Evolutionary conservation across 2,797 vertebrate genomes (phyloP), one percentile per base, ranked within the genome.

Genomic region (Chiroxiphia lanceolata): DNA sequence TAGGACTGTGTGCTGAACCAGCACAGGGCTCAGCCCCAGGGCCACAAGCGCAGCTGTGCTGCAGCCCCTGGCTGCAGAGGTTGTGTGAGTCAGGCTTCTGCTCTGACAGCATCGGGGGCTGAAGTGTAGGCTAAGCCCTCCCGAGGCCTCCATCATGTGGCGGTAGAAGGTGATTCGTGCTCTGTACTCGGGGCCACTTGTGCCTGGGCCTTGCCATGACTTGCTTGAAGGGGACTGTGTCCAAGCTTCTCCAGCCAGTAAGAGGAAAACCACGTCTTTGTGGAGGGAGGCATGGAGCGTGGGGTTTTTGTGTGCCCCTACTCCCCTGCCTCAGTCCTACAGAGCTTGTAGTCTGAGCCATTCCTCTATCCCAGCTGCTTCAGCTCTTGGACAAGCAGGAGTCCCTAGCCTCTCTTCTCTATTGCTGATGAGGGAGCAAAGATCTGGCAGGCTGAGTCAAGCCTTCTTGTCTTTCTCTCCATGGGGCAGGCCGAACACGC

Each of bases 271-370:
- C 44, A 12, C 0, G 0, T 65, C 33, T 57, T 56, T 51, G 36
- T 70, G 69, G 68, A 89, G 78, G 57, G 29, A 93, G 77, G 75
- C 16, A 5, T 10, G 72, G 56, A 89, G 31, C 0, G 0, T 11
- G 33, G 75, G 38, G 33, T 9, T 44, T 75, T 64, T 38, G 13
- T 23, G 40, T 47, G 44, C 18, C 59, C 54, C 67, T 59, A 21
- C 38, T 72, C 53, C 63, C 33, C 42, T 86, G 40, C 76, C 36
- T 80, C 22, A 5, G 45, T 85, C 78, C 86, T 68, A 31, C 40
- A 18, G 67, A 77, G 74, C 56, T 53, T 71, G 48, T 94, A 83
- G 81, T 87, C 88, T 78, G 95, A 96, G 93, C 86, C 95, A 23
- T 94, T 90, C 72, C 59, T 77, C 34, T 61, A 25, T 60, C 77